Evolutionary conservation across 2,113 vertebrate species (phyloP).

Genomic region (Gasterosteus nipponicus): DNA sequence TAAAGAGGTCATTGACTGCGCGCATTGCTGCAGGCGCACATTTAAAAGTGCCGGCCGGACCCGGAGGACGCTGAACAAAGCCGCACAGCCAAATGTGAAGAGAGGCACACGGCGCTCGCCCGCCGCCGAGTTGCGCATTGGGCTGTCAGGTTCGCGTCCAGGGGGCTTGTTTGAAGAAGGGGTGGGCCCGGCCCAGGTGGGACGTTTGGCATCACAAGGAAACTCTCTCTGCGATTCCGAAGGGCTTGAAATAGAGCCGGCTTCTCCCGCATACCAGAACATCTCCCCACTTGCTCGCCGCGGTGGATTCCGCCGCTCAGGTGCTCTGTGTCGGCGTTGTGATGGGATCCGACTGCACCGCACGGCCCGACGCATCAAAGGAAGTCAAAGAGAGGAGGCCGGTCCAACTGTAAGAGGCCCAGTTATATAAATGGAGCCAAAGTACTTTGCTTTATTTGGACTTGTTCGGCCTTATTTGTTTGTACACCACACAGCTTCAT

Average conservation of each 20-base stretch:
- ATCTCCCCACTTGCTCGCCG: slow-evolving; percentile 76
- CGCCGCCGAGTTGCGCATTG: slow-evolving; percentile 37
- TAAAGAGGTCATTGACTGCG: slow-evolving; percentile 98
- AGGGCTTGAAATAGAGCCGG: slow-evolving; percentile 76
- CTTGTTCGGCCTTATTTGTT: slow-evolving; percentile 80
- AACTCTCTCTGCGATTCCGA: slow-evolving; percentile 72
- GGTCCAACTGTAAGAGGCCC: slow-evolving; percentile 75
- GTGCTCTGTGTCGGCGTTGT: slow-evolving; percentile 71
- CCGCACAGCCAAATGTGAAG: slow-evolving; percentile 76
- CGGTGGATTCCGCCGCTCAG: slow-evolving; percentile 69
- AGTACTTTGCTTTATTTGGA: slow-evolving; percentile 82
- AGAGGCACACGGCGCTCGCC: slow-evolving; percentile 49
- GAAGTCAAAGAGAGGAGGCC: slow-evolving; percentile 63
- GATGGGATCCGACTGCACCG: slow-evolving; percentile 73
- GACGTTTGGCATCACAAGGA: slow-evolving; percentile 74
- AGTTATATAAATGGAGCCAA: slow-evolving; percentile 79
- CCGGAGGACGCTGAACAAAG: slow-evolving; percentile 81
- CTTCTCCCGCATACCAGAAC: slow-evolving; percentile 74
- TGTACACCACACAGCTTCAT: slow-evolving; percentile 77
- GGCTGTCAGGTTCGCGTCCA: slow-evolving; percentile 69
- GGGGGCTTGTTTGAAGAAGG: slow-evolving; percentile 71
- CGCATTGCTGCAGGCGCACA: slow-evolving; percentile 87
- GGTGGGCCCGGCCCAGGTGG: slow-evolving; percentile 57
- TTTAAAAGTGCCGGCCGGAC: slow-evolving; percentile 83
- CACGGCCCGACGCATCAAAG: slow-evolving; percentile 74